These are phyloP conservation scores for Perognathus longimembris DNA, from an alignment of 2,113 vertebrate genomes.

Conservation along the genomic window DNA sequence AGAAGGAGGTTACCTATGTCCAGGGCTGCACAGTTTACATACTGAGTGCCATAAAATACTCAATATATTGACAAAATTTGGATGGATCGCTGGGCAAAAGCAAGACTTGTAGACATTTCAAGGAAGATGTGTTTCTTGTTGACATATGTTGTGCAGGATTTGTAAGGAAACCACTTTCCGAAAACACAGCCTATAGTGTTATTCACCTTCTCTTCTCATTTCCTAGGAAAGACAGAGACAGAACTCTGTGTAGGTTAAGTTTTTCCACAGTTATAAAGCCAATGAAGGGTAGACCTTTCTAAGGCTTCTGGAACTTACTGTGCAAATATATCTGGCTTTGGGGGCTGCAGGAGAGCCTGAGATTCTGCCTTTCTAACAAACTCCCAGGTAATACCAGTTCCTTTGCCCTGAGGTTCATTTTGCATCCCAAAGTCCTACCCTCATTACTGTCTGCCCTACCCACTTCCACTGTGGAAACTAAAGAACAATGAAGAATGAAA, in stretches of 20 bases:
- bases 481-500: neutral
- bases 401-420: neutral
- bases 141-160: neutral
- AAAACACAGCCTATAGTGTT: neutral
- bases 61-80: neutral
- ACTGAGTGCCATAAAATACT: neutral
- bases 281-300: neutral
- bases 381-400: neutral
- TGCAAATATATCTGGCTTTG: neutral
- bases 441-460: too few species aligned
- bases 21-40: neutral
- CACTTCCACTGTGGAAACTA: neutral
- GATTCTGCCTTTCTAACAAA: neutral
- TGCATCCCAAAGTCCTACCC: neutral
- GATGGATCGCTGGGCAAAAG: neutral
- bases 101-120: neutral
- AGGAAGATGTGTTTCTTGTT: neutral
- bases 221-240: neutral
- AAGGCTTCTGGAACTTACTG: neutral
- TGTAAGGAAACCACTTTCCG: neutral
- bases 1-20: neutral
- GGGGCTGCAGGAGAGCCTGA: neutral
- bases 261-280: neutral
- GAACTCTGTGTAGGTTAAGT: neutral
- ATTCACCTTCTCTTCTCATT: neutral